Conservation (phyloP, 1,140 invertebrate species). For the Melipona quadrifasciata region DNA sequence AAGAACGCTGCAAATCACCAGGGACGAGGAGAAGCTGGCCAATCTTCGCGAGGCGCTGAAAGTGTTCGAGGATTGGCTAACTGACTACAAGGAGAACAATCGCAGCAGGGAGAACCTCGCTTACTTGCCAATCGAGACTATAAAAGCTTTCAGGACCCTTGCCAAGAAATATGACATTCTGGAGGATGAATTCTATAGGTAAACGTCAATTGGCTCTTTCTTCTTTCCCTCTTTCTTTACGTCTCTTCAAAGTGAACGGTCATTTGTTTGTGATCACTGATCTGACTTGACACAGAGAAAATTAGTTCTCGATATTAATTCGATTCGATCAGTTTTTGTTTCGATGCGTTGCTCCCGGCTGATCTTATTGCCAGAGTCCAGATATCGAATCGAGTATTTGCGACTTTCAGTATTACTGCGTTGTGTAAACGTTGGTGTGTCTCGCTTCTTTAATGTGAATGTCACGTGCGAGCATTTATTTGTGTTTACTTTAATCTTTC, state of each 20-base stretch:
- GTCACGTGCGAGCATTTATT: neutral
- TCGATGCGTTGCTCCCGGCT: neutral
- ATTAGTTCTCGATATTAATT: neutral
- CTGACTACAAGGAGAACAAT: constrained; percentile 74
- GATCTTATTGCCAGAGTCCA: neutral
- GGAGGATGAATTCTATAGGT: constrained; percentile 69
- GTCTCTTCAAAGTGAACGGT: neutral
- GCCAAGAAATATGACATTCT: constrained; percentile 72
- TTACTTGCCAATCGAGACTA: constrained; percentile 74
- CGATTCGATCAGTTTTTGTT: neutral
- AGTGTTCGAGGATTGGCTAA: constrained; percentile 77
- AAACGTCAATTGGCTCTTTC: neutral
- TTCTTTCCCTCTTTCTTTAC: neutral
- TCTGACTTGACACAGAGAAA: neutral
- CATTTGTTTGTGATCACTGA: neutral
- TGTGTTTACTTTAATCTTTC: neutral
- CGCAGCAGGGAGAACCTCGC: constrained; percentile 73
- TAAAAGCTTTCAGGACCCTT: constrained; percentile 70
- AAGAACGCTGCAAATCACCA: constrained; percentile 77
- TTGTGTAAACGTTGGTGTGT: neutral
- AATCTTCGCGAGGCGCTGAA: constrained; percentile 74
- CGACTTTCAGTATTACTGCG: neutral
- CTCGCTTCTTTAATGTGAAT: neutral
- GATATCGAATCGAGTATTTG: neutral
- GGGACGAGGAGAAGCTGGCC: constrained; percentile 72